Conservation (phyloP, 2,797 vertebrate species). For the Periophthalmus magnuspinnatus region DNA sequence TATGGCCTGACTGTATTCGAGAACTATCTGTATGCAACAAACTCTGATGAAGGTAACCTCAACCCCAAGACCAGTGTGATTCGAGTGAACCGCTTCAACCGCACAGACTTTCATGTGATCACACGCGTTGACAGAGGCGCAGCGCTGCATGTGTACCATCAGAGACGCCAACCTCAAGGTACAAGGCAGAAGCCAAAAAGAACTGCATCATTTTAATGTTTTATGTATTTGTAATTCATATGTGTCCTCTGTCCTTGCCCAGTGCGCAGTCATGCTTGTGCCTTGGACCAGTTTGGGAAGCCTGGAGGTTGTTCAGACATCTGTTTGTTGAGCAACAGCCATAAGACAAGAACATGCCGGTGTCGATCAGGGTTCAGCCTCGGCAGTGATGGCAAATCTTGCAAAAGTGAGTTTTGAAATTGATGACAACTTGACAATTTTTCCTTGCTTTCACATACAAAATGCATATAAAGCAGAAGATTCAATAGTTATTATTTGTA, state of each 20-base stretch:
- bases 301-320: slow-evolving; percentile 95
- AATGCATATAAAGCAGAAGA: background rate
- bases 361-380: slow-evolving; percentile 96
- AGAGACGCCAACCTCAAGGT: slow-evolving; percentile 94
- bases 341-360: slow-evolving; percentile 95
- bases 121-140: slow-evolving; percentile 92
- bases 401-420: slow-evolving; percentile 88
- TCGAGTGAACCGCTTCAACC: slow-evolving; percentile 96
- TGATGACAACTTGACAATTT: background rate
- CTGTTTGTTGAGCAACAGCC: slow-evolving; percentile 93
- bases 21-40: slow-evolving; percentile 97
- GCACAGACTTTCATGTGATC: slow-evolving; percentile 92
- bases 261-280: slow-evolving; percentile 95
- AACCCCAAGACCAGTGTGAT: slow-evolving; percentile 97
- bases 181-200: slow-evolving; percentile 10
- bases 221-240: background rate
- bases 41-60: slow-evolving; percentile 92
- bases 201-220: background rate
- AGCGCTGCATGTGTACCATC: slow-evolving; percentile 94
- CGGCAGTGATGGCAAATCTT: slow-evolving; percentile 94
- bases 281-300: slow-evolving; percentile 89
- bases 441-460: background rate
- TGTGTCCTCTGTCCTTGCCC: slow-evolving; percentile 11
- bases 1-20: slow-evolving; percentile 95
- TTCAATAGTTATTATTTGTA: too few species aligned